Percentiles rank a stretch among this genome's conserved stretches.
Evolutionary conservation across 1,140 invertebrate genomes (phyloP).

Genomic region (Saccostrea cuccullata): DNA sequence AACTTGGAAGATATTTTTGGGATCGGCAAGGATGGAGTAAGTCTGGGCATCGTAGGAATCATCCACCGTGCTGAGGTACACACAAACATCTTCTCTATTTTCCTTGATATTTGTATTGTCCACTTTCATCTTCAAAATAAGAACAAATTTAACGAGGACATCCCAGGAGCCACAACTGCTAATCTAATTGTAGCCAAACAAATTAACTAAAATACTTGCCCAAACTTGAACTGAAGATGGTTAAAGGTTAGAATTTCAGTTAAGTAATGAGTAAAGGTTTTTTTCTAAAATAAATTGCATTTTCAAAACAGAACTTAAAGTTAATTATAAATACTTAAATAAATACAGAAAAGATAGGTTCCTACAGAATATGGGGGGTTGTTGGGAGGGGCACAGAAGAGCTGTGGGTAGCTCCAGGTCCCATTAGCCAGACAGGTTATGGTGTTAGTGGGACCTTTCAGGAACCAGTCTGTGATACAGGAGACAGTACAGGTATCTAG

Average conservation of each 20-base stretch:
- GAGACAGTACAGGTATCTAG: conserved; percentile 48
- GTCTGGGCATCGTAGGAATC: conserved; percentile 61
- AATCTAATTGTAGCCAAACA: too few relatives aligned
- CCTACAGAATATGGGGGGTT: conserved; percentile 57
- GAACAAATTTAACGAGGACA: background rate
- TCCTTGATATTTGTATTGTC: conserved; percentile 59
- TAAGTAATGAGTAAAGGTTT: too few relatives aligned
- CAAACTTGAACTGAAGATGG: too few relatives aligned
- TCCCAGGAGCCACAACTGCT: too few relatives aligned
- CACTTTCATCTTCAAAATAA: conserved; percentile 55
- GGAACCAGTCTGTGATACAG: conserved; percentile 47
- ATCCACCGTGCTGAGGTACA: conserved; percentile 59
- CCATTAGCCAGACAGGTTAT: conserved; percentile 55
- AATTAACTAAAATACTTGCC: too few relatives aligned
- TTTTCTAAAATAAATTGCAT: too few relatives aligned
- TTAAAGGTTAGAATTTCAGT: too few relatives aligned
- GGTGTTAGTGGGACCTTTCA: conserved; percentile 42
- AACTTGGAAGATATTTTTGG: conserved; percentile 53
- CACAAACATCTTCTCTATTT: conserved; percentile 57
- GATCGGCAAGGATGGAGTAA: conserved; percentile 58
- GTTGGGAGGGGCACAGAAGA: conserved; percentile 61
- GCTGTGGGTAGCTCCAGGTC: conserved; percentile 54
- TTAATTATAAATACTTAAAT: too few relatives aligned
- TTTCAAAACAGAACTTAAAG: too few relatives aligned
- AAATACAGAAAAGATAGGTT: too few relatives aligned